Base-by-base conservation (phyloP, 2,113 vertebrate species). In the Seriola quinqueradiata region DNA sequence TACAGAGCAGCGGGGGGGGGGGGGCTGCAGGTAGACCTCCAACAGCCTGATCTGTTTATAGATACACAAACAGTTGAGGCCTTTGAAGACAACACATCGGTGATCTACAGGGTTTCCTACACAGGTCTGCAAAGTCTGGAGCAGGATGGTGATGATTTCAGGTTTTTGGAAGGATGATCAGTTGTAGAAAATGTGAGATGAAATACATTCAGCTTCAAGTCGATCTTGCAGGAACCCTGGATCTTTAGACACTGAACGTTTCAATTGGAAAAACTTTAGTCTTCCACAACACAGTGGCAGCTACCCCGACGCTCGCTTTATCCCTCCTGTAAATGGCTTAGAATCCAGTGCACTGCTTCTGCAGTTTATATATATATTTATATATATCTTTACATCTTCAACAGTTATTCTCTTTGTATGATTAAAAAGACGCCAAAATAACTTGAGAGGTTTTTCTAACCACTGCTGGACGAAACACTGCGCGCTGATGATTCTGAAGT, bases 301-400 rank as follows among this genome's bases (percentile, higher is more conserved):
- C 21, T 14, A 17, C 71, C 55, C 70, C 4, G 55, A 14, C 42
- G 10, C 71, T 65, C 65, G 50, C 73, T 48, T 54, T 23, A 44
- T 71, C 81, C 74, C 92, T 91, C 90, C 72, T 84, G 72, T 73
- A 48, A 90, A 95, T 94, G 94, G 94, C 94, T 95, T 95, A 87
- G 86, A 92, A 92, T 95, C 92, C 93, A 93, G 91, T 93, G 91
- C 91, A 90, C 92, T 89, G 87, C 89, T 90, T 94, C 89, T 91
- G 91, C 90, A 92, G 90, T 75, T 60, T 86, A 50, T 84, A 55
- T 85, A 67, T 82, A 69, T 81, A 67, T 87, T 60, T 87, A 42
- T 88, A 68, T 91, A 83, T 77, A 72, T 67, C 61, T 90, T 79
- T 87, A 90, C 72, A 87, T 84, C 83, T 83, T 74, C 73, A 50